These are phyloP conservation scores for Papilio aristodemus DNA, from an alignment of 1,140 invertebrate genomes.

Conservation along the genomic window DNA sequence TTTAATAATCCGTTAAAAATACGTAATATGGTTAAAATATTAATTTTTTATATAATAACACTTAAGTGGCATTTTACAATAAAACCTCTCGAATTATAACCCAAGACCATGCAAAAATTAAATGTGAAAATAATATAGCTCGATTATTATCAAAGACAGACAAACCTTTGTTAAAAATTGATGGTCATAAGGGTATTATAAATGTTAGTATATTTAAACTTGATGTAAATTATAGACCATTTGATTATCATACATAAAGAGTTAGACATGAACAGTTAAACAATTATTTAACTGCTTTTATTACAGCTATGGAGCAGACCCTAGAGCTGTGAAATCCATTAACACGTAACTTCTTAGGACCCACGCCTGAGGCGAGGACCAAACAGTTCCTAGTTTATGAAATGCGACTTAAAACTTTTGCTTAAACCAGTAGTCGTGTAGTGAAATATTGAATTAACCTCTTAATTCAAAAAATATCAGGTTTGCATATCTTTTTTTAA, in stretches of 20 bases:
- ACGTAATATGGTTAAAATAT: too few species aligned
- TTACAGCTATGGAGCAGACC: slow-evolving; percentile 1
- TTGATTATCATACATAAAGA: slow-evolving; percentile 2
- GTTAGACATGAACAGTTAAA: neutral
- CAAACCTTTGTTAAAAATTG: too few species aligned
- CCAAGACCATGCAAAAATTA: too few species aligned
- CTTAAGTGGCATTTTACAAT: too few species aligned
- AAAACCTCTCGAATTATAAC: too few species aligned
- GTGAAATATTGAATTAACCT: neutral
- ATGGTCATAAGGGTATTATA: too few species aligned
- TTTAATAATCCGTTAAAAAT: too few species aligned
- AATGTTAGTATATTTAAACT: neutral
- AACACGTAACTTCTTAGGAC: slow-evolving; percentile 21
- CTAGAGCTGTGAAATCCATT: slow-evolving; percentile 21
- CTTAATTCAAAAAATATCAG: too few species aligned
- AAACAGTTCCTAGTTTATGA: slow-evolving; percentile 2
- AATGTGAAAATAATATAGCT: too few species aligned
- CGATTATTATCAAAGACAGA: too few species aligned
- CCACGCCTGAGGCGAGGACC: slow-evolving; percentile 3
- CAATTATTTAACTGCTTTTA: slow-evolving; percentile 4
- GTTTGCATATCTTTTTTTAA: too few species aligned
- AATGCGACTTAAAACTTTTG: slow-evolving; percentile 15
- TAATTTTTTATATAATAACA: too few species aligned
- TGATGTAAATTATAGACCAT: neutral
- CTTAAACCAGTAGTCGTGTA: neutral